Evolutionary conservation across 2,797 vertebrate species (phyloP).

Genomic region (Amphiprion clarkii): DNA sequence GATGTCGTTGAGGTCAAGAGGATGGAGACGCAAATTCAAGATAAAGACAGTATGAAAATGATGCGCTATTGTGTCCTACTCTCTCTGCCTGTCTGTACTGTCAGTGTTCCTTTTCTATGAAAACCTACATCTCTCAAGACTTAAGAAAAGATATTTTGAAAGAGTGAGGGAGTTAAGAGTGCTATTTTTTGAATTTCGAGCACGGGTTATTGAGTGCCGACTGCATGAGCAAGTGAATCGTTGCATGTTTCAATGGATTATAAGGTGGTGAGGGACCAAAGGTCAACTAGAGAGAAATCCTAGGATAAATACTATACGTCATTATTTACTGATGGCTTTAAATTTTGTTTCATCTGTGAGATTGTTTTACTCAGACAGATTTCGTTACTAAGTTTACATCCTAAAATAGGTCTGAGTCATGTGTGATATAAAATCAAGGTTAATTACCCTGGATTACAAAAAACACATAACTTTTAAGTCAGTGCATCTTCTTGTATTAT

Average conservation of each 20-base stretch:
- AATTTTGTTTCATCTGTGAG: neutral
- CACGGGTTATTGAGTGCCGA: neutral
- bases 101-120: neutral
- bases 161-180: neutral
- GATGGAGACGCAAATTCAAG: constrained; percentile 46
- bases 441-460: neutral
- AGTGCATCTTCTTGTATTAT: neutral
- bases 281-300: neutral
- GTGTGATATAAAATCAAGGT: neutral
- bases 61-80: neutral
- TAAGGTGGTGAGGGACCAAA: neutral
- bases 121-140: neutral
- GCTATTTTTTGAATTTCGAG: constrained; percentile 1
- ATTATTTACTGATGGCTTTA: neutral
- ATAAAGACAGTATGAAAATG: constrained; percentile 40
- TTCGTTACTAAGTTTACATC: neutral
- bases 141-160: constrained; percentile 1
- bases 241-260: neutral
- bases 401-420: neutral
- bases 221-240: neutral
- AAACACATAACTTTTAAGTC: neutral
- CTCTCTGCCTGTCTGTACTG: neutral
- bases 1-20: constrained; percentile 15
- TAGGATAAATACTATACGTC: neutral
- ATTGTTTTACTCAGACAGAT: neutral